Conservation (phyloP, 2,113 vertebrate genomes). For the Pholis gunnellus region DNA sequence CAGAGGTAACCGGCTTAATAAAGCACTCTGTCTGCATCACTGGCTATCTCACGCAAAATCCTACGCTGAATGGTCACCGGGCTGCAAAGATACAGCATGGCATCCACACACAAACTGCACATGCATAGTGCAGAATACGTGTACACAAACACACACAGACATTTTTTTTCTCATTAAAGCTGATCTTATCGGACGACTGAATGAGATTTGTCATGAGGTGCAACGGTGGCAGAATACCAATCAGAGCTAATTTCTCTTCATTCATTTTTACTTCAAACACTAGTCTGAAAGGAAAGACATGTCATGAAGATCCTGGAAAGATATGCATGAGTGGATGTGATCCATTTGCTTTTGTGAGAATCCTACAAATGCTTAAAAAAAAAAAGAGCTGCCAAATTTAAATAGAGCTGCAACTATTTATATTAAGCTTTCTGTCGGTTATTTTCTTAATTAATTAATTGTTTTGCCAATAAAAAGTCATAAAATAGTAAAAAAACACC, state of each 20-base stretch:
- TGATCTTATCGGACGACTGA: conserved; percentile 16
- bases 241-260: background rate
- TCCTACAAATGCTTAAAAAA: background rate
- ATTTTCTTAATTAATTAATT: background rate
- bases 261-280: background rate
- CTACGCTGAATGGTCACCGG: conserved; percentile 12
- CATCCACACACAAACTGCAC: background rate
- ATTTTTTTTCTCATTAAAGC: conserved; percentile 15
- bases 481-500: background rate
- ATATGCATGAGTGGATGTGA: background rate
- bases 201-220: conserved; percentile 10
- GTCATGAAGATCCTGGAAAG: background rate
- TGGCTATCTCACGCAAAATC: conserved; percentile 41
- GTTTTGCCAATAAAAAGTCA: background rate
- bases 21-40: conserved; percentile 68
- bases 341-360: background rate
- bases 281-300: background rate
- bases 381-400: background rate
- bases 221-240: conserved; percentile 27
- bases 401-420: background rate
- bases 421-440: background rate
- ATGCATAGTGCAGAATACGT: background rate
- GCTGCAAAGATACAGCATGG: conserved; percentile 5
- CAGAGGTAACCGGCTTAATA: conserved; percentile 69
- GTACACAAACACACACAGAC: conserved; percentile 4